These are phyloP conservation scores for Drosophila lacteicornis DNA, from an alignment of 1,140 invertebrate species.

Conservation along the genomic window DNA sequence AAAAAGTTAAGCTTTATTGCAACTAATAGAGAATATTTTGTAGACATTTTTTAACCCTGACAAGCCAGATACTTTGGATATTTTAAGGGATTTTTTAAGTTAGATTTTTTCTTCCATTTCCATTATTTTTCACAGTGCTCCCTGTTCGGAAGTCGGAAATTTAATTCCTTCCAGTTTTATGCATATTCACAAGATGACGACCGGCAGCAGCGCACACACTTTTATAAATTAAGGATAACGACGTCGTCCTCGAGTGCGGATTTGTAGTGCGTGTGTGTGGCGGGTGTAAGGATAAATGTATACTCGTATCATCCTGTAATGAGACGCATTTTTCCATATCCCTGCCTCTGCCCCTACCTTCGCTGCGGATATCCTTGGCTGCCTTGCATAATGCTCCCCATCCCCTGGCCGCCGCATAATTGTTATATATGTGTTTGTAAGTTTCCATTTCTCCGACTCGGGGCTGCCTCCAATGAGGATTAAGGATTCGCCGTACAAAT, in stretches of 20 bases:
- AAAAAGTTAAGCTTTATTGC: too few species aligned
- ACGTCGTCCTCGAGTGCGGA: slow-evolving; percentile 32
- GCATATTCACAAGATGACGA: slow-evolving; percentile 79
- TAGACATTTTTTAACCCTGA: too few species aligned
- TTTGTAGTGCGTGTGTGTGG: slow-evolving; percentile 18
- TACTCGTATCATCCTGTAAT: slow-evolving; percentile 63
- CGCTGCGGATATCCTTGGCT: slow-evolving; percentile 50
- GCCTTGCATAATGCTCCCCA: slow-evolving; percentile 62
- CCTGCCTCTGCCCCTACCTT: neutral
- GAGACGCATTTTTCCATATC: slow-evolving; percentile 57
- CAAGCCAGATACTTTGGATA: too few species aligned
- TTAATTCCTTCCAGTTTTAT: slow-evolving; percentile 78
- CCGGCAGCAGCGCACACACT: slow-evolving; percentile 61
- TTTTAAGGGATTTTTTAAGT: neutral
- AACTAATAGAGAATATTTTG: too few species aligned
- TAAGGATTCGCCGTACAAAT: slow-evolving; percentile 51
- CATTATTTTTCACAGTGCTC: neutral
- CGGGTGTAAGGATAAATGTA: neutral
- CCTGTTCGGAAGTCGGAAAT: slow-evolving; percentile 47
- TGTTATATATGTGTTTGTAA: slow-evolving; percentile 54
- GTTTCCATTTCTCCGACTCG: slow-evolving; percentile 46
- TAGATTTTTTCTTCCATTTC: neutral
- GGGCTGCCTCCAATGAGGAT: slow-evolving; percentile 22
- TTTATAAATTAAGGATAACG: slow-evolving; percentile 83
- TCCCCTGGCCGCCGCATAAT: slow-evolving; percentile 48